Percentiles rank a stretch among this genome's conserved stretches.
Evolutionary conservation across 2,113 vertebrate species (phyloP).

Genomic region (Dolichallabes microphthalmus): DNA sequence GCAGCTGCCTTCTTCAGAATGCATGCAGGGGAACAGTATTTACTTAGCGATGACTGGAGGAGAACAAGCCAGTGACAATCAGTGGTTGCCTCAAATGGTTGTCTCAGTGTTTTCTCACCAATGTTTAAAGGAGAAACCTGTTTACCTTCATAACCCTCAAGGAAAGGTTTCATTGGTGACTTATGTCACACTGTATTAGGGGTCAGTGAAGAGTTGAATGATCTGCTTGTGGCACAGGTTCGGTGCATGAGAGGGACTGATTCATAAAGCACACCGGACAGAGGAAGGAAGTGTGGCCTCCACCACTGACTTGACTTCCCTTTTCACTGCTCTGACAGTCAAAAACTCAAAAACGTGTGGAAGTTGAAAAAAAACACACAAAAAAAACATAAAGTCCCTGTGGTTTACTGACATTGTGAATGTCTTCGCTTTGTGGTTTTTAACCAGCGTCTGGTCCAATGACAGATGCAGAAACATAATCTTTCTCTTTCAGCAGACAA

Average conservation of each 20-base stretch:
- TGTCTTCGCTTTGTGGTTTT: constrained; percentile 35
- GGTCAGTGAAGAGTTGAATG: neutral
- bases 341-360: constrained; percentile 29
- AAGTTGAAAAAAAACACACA: constrained; percentile 33
- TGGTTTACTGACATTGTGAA: constrained; percentile 39
- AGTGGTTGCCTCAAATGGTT: neutral
- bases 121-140: neutral
- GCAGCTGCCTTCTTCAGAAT: constrained; percentile 16
- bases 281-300: constrained; percentile 43
- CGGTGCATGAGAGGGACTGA: constrained; percentile 22
- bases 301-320: constrained; percentile 21
- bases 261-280: constrained; percentile 45
- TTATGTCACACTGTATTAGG: neutral
- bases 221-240: constrained; percentile 20
- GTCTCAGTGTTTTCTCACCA: neutral
- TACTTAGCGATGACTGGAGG: neutral
- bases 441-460: constrained; percentile 18
- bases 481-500: constrained; percentile 19
- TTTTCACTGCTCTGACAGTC: constrained; percentile 37
- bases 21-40: neutral
- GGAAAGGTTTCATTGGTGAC: neutral
- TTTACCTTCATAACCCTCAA: neutral
- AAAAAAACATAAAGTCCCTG: neutral
- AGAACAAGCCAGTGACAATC: neutral
- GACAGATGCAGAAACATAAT: constrained; percentile 30